A percentile compares a stretch with the other conserved stretches of the same genome.
phyloP scores from a whole-genome alignment of 2,113 vertebrate species.

The Crypturellus undulatus region DNA sequence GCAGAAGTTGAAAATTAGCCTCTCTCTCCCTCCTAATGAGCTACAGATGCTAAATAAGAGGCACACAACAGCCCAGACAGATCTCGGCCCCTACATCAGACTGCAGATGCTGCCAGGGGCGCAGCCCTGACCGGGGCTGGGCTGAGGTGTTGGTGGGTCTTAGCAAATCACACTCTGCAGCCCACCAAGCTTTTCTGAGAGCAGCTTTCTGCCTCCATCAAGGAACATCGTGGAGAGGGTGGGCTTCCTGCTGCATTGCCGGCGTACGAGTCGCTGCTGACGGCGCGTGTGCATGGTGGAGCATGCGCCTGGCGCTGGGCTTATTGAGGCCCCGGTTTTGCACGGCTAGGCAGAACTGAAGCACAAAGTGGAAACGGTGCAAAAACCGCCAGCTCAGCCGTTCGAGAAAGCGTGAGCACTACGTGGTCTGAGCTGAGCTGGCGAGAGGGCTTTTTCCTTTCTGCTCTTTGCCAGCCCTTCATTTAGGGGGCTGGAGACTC shows the following conservation, averaged over 20 bases:
- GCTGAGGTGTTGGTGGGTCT: background rate
- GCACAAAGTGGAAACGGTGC: slow-evolving; percentile 30
- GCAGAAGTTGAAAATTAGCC: background rate
- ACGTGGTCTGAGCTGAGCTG: background rate
- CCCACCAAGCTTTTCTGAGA: background rate
- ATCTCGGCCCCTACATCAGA: background rate
- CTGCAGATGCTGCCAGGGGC: background rate
- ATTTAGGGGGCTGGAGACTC: background rate
- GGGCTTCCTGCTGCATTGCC: accelerated
- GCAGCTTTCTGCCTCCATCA: background rate
- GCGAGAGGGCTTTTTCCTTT: background rate
- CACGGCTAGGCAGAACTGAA: slow-evolving; percentile 27
- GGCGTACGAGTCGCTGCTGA: background rate
- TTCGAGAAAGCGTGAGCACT: background rate
- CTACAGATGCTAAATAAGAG: background rate
- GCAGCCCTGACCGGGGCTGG: background rate
- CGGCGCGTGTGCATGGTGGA: no score
- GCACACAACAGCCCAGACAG: accelerated
- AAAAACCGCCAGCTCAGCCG: slow-evolving; percentile 12
- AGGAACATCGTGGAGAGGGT: background rate
- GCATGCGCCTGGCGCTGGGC: background rate
- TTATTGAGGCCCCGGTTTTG: background rate
- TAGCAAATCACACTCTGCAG: background rate
- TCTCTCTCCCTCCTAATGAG: background rate
- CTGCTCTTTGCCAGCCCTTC: background rate